Conservation (phyloP, 2,888 invertebrate genomes). For the Phalera bucephala region DNA sequence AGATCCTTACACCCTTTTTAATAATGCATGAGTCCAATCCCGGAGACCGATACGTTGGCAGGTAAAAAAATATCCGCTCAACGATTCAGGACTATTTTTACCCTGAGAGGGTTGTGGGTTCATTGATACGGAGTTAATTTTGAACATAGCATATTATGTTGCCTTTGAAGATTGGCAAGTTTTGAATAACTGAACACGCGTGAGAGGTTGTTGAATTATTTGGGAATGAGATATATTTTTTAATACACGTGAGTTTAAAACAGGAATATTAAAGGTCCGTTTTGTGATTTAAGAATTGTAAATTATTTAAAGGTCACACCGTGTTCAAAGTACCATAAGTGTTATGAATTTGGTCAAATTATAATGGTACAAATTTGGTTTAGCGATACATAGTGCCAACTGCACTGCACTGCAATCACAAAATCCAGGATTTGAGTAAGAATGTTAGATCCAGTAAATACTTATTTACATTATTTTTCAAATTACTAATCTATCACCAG, state of each 20-base stretch:
- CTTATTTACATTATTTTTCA: too few species aligned
- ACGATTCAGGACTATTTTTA: constrained; percentile 23
- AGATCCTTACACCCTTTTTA: constrained; percentile 13
- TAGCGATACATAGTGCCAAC: too few species aligned
- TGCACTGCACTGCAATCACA: too few species aligned
- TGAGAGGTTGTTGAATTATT: neutral
- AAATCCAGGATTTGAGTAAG: too few species aligned
- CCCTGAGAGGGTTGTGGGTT: constrained; percentile 9
- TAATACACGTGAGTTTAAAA: too few species aligned
- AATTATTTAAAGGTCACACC: too few species aligned
- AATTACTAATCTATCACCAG: too few species aligned
- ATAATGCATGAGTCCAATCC: constrained; percentile 9
- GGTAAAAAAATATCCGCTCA: constrained; percentile 9
- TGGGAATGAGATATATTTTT: neutral
- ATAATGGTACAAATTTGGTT: too few species aligned
- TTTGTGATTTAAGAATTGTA: neutral
- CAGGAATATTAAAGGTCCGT: too few species aligned
- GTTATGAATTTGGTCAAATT: too few species aligned
- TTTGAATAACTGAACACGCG: neutral
- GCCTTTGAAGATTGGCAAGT: constrained; percentile 13
- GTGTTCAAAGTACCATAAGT: too few species aligned
- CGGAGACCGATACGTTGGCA: constrained; percentile 1
- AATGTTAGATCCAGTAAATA: too few species aligned
- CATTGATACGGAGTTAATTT: constrained; percentile 29
- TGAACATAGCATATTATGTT: constrained; percentile 17